phyloP scores from a whole-genome alignment of 2,113 vertebrate species.

The Cygnus buccinator region DNA sequence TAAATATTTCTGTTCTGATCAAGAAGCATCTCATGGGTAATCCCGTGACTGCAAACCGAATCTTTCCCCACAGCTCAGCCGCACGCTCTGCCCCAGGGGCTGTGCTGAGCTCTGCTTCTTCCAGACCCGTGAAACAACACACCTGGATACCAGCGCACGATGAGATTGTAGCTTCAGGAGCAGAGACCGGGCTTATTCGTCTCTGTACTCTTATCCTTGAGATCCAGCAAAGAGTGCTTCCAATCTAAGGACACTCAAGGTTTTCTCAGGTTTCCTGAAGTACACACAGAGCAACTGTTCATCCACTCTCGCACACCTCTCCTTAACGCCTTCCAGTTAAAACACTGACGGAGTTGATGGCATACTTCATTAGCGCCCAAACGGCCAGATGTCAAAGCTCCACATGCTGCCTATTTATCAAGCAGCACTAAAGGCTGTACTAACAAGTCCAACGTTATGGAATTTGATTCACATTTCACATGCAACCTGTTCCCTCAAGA shows the following conservation, averaged over 20 bases:
- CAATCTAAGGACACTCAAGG: accelerated
- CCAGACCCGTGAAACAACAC: accelerated
- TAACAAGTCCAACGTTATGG: not conserved
- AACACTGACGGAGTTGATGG: not conserved
- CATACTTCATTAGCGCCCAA: not conserved
- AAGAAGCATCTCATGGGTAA: not conserved
- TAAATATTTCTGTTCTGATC: conserved; percentile 53
- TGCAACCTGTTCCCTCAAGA: not conserved
- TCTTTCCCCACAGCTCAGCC: not conserved
- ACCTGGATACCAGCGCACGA: accelerated
- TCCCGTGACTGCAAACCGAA: not conserved
- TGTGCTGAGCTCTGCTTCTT: not conserved
- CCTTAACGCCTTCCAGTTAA: not conserved
- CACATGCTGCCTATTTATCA: not conserved
- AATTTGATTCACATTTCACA: not conserved
- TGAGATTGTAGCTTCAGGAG: not conserved
- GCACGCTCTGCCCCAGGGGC: not conserved
- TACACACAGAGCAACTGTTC: not conserved
- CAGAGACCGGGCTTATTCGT: not conserved
- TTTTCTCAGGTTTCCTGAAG: not conserved
- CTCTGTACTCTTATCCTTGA: not conserved
- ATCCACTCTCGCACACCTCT: not conserved
- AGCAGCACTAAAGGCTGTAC: not conserved
- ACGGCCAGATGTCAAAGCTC: not conserved
- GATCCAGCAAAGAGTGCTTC: not conserved